Percentiles rank a stretch among this genome's conserved stretches.
Conservation (phyloP, 2,113 vertebrate genomes). For the Cygnus buccinator region DNA sequence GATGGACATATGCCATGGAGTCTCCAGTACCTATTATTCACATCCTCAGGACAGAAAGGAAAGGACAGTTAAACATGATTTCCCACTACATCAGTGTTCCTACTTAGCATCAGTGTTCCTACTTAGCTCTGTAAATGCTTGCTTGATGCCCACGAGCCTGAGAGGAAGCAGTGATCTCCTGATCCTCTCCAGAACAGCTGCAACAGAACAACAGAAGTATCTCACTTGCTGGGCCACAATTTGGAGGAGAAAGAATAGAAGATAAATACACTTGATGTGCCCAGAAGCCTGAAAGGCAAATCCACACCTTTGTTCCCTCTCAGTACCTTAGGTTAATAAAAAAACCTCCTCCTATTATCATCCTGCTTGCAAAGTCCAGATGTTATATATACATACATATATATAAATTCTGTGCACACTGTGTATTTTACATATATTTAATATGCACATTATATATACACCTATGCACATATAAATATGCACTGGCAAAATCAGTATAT, state of each 20-base stretch:
- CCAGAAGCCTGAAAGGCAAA: neutral
- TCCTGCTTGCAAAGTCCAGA: neutral
- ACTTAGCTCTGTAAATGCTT: neutral
- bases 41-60: neutral
- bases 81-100: neutral
- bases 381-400: neutral
- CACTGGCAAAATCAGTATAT: neutral
- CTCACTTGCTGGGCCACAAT: neutral
- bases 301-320: neutral
- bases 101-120: neutral
- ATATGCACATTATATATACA: neutral
- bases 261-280: neutral
- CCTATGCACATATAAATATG: neutral
- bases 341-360: neutral
- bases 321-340: neutral
- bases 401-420: neutral
- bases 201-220: neutral
- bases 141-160: neutral
- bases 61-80: neutral
- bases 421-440: neutral
- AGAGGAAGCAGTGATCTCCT: neutral
- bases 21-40: neutral
- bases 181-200: constrained; percentile 41
- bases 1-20: neutral
- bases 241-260: neutral